Evolutionary conservation across 1,140 invertebrate species (phyloP).

Genomic region (Hyphantria cunea): DNA sequence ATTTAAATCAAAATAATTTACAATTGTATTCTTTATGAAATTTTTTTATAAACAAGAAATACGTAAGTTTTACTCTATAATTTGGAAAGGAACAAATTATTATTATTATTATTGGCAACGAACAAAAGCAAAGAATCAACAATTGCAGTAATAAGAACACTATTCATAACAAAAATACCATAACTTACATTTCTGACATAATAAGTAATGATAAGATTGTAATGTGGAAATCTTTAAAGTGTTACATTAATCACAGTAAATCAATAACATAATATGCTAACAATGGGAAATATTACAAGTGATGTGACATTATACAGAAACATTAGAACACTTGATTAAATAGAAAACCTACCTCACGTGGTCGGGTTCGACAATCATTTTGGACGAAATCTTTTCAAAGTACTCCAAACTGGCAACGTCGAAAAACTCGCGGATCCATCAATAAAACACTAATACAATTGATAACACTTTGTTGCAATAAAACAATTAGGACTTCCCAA

Average conservation of each 20-base stretch:
- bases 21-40: too few relatives aligned
- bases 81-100: too few relatives aligned
- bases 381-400: conserved; percentile 71
- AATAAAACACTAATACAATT: conserved; percentile 59
- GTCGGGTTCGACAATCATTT: conserved; percentile 78
- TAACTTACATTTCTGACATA: too few relatives aligned
- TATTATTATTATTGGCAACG: too few relatives aligned
- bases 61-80: too few relatives aligned
- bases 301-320: conserved; percentile 41
- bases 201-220: neutral
- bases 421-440: conserved; percentile 64
- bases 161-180: too few relatives aligned
- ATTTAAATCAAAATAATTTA: too few relatives aligned
- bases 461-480: conserved; percentile 57
- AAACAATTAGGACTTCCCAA: conserved; percentile 60
- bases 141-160: too few relatives aligned
- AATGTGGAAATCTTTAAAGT: conserved; percentile 6
- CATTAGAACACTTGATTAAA: conserved; percentile 59
- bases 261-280: conserved; percentile 2
- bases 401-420: conserved; percentile 48
- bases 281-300: conserved; percentile 31
- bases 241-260: too few relatives aligned
- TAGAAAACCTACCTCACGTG: conserved; percentile 71
- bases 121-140: too few relatives aligned
- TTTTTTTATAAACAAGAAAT: too few relatives aligned